Percentiles rank a stretch among this genome's conserved stretches.
Conservation (phyloP, 2,797 vertebrate species). For the Parotocinclus haroldoi region DNA sequence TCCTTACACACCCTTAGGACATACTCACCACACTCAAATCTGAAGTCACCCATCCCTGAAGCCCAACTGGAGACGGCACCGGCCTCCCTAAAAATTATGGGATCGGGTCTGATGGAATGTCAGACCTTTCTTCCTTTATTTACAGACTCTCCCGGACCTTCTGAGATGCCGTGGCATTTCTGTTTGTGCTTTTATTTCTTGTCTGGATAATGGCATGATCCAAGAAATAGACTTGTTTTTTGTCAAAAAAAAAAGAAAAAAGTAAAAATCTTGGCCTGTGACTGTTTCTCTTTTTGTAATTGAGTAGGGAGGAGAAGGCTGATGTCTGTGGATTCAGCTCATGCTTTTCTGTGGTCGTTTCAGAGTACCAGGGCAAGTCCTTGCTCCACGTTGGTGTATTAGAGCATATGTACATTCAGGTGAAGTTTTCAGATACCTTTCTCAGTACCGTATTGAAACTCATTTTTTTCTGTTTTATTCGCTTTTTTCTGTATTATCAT, state of each 20-base stretch:
- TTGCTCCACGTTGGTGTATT: constrained; percentile 63
- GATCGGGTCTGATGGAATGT: constrained; percentile 42
- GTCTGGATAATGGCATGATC: constrained; percentile 46
- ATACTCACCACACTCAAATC: constrained; percentile 81
- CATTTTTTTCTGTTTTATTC: constrained; percentile 34
- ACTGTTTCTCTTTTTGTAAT: constrained; percentile 67
- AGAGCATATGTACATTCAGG: constrained; percentile 41
- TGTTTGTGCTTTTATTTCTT: constrained; percentile 48
- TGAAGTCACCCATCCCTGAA: constrained; percentile 59
- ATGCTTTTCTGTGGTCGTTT: constrained; percentile 75
- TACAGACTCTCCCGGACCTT: constrained; percentile 49
- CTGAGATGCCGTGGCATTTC: constrained; percentile 47
- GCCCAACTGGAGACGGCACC: constrained; percentile 48
- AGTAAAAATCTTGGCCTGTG: constrained; percentile 60
- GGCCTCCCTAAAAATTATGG: constrained; percentile 54
- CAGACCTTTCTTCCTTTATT: constrained; percentile 28
- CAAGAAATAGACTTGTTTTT: constrained; percentile 30
- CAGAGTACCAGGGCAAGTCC: constrained; percentile 63
- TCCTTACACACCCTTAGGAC: constrained; percentile 67
- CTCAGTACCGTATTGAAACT: constrained; percentile 48
- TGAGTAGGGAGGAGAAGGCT: constrained; percentile 44
- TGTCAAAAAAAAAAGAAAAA: constrained; percentile 48
- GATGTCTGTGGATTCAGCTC: constrained; percentile 67
- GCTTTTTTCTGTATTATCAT: constrained; percentile 5
- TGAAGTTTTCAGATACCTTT: constrained; percentile 62